Percentiles rank a stretch among this genome's conserved stretches.
Evolutionary conservation across 2,888 invertebrate genomes (phyloP).

Genomic region (Drosophila cracens): DNA sequence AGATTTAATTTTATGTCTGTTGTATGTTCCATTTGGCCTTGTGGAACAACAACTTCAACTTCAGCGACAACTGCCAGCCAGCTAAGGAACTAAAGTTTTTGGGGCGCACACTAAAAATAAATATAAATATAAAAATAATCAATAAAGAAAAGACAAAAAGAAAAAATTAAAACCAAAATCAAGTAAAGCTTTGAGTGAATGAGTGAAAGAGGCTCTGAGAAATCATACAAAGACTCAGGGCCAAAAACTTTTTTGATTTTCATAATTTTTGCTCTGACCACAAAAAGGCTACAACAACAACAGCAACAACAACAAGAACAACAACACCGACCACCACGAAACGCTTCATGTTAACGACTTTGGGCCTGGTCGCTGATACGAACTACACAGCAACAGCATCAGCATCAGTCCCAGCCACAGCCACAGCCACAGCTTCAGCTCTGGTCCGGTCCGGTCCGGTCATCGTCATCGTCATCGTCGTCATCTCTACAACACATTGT

Average conservation of each 20-base stretch:
- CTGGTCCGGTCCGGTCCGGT: constrained; percentile 6
- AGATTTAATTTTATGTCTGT: constrained; percentile 74
- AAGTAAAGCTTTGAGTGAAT: constrained; percentile 51
- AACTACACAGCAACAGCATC: constrained; percentile 5
- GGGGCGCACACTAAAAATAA: constrained; percentile 62
- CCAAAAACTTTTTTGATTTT: constrained; percentile 79
- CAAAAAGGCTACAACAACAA: constrained; percentile 60
- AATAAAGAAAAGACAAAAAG: constrained; percentile 34
- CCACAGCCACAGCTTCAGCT: constrained; percentile 17
- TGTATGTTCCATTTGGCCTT: constrained; percentile 63
- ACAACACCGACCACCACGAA: constrained; percentile 65
- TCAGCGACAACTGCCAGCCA: constrained; percentile 31
- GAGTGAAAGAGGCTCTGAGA: constrained; percentile 57
- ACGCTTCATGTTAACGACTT: constrained; percentile 76
- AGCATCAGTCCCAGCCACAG: constrained; percentile 12
- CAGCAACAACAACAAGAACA: constrained; percentile 48
- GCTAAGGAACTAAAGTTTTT: constrained; percentile 51
- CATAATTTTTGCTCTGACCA: constrained; percentile 80
- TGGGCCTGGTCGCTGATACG: constrained; percentile 42
- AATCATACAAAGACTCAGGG: constrained; percentile 76
- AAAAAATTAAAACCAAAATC: constrained; percentile 31
- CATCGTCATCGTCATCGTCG: constrained; percentile 29
- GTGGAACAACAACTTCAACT: constrained; percentile 36
- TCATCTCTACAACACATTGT: constrained; percentile 44
- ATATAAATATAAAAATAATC: constrained; percentile 58